A percentile compares a stretch with the other conserved stretches of the same genome.
Evolutionary conservation across 1,140 invertebrate genomes (phyloP).

Genomic region (Lepidurus apus): DNA sequence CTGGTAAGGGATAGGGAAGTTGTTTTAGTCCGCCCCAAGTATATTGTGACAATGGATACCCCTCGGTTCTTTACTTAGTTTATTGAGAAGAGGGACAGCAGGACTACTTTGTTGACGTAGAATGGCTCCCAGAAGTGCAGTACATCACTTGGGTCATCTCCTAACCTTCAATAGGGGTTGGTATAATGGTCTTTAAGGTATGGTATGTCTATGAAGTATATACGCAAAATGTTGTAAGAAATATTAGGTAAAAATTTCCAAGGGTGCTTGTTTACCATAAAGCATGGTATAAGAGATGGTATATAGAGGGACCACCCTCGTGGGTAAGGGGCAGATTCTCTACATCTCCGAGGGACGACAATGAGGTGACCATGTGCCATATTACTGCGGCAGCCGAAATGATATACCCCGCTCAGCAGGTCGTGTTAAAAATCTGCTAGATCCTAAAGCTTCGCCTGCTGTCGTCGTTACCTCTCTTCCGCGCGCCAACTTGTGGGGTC

Average conservation of each 20-base stretch:
- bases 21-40: neutral
- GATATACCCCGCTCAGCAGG: neutral
- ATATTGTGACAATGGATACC: neutral
- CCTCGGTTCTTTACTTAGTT: neutral
- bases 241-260: too few species aligned
- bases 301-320: neutral
- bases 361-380: constrained; percentile 21
- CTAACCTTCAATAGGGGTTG: neutral
- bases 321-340: neutral
- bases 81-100: neutral
- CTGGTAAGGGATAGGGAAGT: neutral
- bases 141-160: neutral
- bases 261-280: neutral
- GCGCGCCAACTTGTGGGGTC: neutral
- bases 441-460: neutral
- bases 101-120: constrained; percentile 14
- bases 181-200: neutral
- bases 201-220: too few species aligned
- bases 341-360: neutral
- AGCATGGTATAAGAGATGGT: neutral
- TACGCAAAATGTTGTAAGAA: too few species aligned
- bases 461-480: neutral
- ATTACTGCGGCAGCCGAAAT: constrained; percentile 7
- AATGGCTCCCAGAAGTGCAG: constrained; percentile 13
- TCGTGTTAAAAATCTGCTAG: neutral